phyloP scores from a whole-genome alignment of 2,113 vertebrate species.

The Chaetodon trifascialis region DNA sequence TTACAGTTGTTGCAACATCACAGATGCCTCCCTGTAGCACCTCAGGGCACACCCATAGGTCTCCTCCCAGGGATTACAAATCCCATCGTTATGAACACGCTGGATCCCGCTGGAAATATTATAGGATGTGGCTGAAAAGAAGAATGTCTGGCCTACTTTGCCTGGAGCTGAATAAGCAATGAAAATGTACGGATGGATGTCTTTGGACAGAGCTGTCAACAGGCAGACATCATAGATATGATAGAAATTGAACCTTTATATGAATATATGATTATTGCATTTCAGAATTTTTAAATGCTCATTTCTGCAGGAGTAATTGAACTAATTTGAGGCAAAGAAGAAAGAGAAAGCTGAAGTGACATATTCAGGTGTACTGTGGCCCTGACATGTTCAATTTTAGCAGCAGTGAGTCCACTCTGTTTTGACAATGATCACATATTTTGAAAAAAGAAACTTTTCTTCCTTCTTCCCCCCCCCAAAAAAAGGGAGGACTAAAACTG shows the following conservation, averaged over 20 bases:
- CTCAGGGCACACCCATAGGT: neutral
- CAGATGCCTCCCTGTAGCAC: neutral
- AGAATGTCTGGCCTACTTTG: neutral
- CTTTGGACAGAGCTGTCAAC: neutral
- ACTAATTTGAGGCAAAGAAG: neutral
- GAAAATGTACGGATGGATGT: neutral
- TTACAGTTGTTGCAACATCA: constrained; percentile 11
- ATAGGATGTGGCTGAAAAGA: neutral
- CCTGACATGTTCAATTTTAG: constrained; percentile 46
- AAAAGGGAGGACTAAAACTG: constrained; percentile 76
- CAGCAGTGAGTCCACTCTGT: constrained; percentile 50
- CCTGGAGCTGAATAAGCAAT: neutral
- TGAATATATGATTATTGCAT: neutral
- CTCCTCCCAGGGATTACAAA: constrained; percentile 30
- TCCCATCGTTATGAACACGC: constrained; percentile 16
- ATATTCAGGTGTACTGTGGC: constrained; percentile 9
- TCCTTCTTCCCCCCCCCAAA: constrained; percentile 19
- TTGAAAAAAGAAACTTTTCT: constrained; percentile 53
- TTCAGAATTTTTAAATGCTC: neutral
- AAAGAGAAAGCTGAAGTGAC: constrained; percentile 15
- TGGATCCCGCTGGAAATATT: constrained; percentile 11
- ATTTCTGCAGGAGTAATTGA: neutral
- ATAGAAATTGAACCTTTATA: neutral
- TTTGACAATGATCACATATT: constrained; percentile 71
- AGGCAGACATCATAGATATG: neutral